Evolutionary conservation across 2,113 vertebrate species (phyloP).

Genomic region (Cinclus mexicanus): DNA sequence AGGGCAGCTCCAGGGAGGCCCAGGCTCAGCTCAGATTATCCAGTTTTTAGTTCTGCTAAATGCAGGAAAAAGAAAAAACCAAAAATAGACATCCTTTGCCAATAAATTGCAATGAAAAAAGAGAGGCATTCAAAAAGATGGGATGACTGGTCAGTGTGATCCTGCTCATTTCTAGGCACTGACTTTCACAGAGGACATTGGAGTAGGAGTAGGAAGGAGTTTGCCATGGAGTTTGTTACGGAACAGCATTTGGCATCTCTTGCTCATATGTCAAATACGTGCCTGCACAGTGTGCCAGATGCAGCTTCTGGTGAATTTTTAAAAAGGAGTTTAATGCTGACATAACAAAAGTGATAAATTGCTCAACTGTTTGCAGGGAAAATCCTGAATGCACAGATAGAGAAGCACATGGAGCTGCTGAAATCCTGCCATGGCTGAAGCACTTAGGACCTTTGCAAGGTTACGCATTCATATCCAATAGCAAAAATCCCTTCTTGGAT

Average conservation of each 20-base stretch:
- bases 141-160: not conserved
- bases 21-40: not conserved
- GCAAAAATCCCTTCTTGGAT: not conserved
- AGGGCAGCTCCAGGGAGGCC: not conserved
- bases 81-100: not conserved
- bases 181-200: not conserved
- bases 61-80: not conserved
- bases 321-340: not conserved
- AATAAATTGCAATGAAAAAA: not conserved
- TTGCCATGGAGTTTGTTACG: not conserved
- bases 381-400: not conserved
- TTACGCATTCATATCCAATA: not conserved
- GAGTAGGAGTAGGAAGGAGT: constrained; percentile 19
- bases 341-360: not conserved
- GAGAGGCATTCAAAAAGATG: not conserved
- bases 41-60: not conserved
- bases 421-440: not conserved
- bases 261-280: not conserved
- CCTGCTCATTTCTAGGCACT: not conserved
- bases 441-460: not conserved
- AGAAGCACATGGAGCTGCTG: not conserved
- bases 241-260: constrained; percentile 16
- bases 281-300: not conserved
- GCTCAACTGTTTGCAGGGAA: not conserved
- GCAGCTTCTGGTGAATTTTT: not conserved